These are phyloP conservation scores for Microctonus brassicae DNA, from an alignment of 2,888 invertebrate genomes.

Conservation along the genomic window DNA sequence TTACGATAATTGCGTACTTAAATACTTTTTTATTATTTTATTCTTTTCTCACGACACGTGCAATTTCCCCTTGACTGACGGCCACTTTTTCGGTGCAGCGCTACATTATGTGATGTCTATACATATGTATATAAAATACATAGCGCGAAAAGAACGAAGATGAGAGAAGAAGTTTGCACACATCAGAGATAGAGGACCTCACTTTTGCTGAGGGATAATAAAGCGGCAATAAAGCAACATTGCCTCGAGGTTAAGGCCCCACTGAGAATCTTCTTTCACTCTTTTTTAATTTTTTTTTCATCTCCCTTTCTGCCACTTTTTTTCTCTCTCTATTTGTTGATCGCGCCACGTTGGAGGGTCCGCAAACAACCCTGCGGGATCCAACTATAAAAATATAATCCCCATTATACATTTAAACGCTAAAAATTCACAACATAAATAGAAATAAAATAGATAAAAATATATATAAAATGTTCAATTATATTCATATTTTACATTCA, in stretches of 20 bases:
- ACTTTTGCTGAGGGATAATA: conserved; percentile 44
- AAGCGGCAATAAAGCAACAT: conserved; percentile 50
- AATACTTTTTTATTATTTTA: conserved; percentile 6
- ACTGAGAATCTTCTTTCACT: conserved; percentile 36
- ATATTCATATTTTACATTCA: neutral
- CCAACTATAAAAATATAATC: conserved; percentile 40
- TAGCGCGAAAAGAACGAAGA: neutral
- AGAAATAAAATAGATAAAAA: conserved; percentile 4
- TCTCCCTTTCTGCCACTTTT: conserved; percentile 30
- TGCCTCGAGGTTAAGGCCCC: conserved; percentile 42
- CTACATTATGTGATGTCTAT: neutral
- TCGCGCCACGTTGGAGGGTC: conserved; percentile 15
- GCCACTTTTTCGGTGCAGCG: conserved; percentile 13
- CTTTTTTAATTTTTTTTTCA: too few species aligned
- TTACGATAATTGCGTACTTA: conserved; percentile 17
- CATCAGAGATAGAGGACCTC: neutral
- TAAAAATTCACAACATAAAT: conserved; percentile 5
- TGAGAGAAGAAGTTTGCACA: neutral
- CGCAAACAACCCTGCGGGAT: conserved; percentile 2
- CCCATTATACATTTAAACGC: conserved; percentile 41
- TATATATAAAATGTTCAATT: neutral
- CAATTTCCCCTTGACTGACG: conserved; percentile 29
- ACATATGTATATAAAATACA: neutral
- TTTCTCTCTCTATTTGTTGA: conserved; percentile 15
- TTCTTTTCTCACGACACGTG: conserved; percentile 22